These are phyloP conservation scores for Amiota minor DNA, from an alignment of 2,888 invertebrate genomes.

Conservation along the genomic window DNA sequence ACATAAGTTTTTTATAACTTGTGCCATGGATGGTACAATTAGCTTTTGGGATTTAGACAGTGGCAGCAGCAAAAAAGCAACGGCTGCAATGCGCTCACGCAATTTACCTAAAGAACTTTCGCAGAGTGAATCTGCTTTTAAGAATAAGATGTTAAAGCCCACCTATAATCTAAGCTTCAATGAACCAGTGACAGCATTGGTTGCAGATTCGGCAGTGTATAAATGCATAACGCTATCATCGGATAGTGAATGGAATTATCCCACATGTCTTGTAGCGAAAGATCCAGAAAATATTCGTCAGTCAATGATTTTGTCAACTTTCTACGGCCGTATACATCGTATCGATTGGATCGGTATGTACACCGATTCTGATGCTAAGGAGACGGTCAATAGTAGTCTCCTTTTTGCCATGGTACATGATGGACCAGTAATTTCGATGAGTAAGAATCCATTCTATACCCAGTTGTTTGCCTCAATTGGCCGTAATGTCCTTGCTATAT, in stretches of 20 bases:
- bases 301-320: constrained; percentile 61
- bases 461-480: constrained; percentile 82
- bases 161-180: constrained; percentile 76
- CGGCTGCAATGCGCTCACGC: constrained; percentile 35
- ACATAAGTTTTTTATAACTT: constrained; percentile 79
- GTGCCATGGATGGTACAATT: constrained; percentile 80
- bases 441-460: constrained; percentile 78
- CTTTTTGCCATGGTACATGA: constrained; percentile 79
- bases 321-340: constrained; percentile 64
- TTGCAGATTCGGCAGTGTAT: constrained; percentile 65
- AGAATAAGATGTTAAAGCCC: constrained; percentile 79
- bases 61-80: constrained; percentile 43
- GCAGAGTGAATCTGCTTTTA: constrained; percentile 78
- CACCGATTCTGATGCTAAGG: constrained; percentile 77
- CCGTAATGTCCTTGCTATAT: constrained; percentile 82
- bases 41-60: constrained; percentile 81
- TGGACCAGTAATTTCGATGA: constrained; percentile 78
- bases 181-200: constrained; percentile 72
- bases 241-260: constrained; percentile 55
- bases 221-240: constrained; percentile 43
- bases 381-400: constrained; percentile 73
- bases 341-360: constrained; percentile 81
- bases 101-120: constrained; percentile 77
- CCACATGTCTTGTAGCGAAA: constrained; percentile 44
- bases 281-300: constrained; percentile 57